Conservation (phyloP, 2,113 vertebrate species). For the Centropus bengalensis region DNA sequence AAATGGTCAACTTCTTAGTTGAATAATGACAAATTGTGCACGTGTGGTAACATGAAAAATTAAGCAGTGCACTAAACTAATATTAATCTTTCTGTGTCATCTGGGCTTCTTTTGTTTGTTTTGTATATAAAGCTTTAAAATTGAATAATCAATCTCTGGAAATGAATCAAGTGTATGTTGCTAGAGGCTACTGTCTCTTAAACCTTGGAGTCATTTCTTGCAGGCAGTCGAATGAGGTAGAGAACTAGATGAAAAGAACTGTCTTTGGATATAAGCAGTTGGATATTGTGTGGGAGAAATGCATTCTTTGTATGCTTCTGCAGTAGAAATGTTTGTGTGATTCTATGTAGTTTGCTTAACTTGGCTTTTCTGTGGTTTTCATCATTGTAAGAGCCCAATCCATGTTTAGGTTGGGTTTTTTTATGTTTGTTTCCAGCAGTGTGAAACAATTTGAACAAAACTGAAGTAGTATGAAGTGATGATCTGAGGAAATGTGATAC, state of each 20-base stretch:
- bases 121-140: background rate
- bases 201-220: background rate
- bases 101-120: background rate
- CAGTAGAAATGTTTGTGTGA: background rate
- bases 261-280: background rate
- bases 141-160: background rate
- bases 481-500: background rate
- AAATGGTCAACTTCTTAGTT: background rate
- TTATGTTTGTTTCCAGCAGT: background rate
- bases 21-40: background rate
- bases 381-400: background rate
- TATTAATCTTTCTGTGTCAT: background rate
- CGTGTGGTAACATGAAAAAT: background rate
- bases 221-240: background rate
- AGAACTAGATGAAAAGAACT: background rate
- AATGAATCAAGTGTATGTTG: background rate
- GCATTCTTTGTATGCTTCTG: background rate
- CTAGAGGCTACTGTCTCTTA: background rate
- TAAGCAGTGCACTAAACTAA: background rate
- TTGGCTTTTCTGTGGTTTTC: background rate
- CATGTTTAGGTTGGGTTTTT: too few relatives aligned
- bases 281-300: background rate
- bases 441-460: background rate
- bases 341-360: background rate
- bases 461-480: background rate